phyloP scores from a whole-genome alignment of 2,797 vertebrate genomes.

The Chrosomus eos region DNA sequence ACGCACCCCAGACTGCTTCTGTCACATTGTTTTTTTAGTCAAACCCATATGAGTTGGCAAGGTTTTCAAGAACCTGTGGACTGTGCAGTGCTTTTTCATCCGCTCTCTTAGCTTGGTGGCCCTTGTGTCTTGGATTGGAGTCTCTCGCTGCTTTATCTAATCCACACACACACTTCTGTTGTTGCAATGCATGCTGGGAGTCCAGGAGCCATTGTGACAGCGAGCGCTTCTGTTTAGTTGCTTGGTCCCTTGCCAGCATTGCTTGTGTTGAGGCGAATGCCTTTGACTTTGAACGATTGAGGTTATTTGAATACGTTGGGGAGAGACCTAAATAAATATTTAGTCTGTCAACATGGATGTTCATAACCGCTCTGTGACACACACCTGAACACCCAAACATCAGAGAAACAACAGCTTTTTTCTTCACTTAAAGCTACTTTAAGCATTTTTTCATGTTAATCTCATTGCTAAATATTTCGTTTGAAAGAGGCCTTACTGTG shows the following conservation, averaged over 20 bases:
- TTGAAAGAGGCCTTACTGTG: background rate
- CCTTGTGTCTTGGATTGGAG: conserved; percentile 35
- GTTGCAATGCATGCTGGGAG: conserved; percentile 41
- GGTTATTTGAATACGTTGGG: conserved; percentile 73
- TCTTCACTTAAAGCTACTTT: background rate
- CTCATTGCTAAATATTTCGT: background rate
- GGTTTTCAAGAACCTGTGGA: background rate
- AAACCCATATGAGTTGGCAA: conserved; percentile 31
- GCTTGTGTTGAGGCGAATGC: conserved; percentile 69
- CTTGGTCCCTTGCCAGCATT: conserved; percentile 66
- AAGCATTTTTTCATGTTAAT: conserved; percentile 10
- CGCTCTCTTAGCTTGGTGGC: conserved; percentile 40
- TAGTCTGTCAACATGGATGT: conserved; percentile 43
- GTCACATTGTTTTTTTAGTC: conserved; percentile 24
- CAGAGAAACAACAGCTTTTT: background rate
- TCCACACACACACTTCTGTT: conserved; percentile 32
- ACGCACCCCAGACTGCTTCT: conserved; percentile 5
- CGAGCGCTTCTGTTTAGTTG: conserved; percentile 70
- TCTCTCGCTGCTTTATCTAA: conserved; percentile 45
- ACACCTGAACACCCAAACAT: conserved; percentile 10
- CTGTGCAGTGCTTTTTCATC: conserved; percentile 5
- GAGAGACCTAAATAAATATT: conserved; percentile 50
- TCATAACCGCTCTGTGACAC: conserved; percentile 18
- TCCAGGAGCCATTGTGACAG: conserved; percentile 53
- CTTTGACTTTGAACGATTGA: conserved; percentile 76